Conservation (phyloP, 2,888 invertebrate species). For the Pristionchus exspectatus region DNA sequence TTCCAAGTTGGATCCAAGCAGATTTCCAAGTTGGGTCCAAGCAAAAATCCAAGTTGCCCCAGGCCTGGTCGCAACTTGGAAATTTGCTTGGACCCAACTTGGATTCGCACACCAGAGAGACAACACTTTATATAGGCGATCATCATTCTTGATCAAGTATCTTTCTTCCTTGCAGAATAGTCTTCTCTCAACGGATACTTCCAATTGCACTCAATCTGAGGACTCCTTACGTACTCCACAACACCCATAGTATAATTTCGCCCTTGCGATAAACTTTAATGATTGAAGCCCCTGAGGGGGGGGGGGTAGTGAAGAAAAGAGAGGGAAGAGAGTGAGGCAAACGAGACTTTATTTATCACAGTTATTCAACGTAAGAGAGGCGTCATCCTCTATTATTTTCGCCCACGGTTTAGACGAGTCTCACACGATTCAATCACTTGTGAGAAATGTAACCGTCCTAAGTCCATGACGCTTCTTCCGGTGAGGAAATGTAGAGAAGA, state of each 20-base stretch:
- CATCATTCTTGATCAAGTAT: too few species aligned
- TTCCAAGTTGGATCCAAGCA: too few species aligned
- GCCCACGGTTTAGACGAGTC: background rate
- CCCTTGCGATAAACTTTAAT: background rate
- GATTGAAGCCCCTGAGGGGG: background rate
- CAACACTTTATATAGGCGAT: too few species aligned
- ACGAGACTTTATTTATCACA: constrained; percentile 4
- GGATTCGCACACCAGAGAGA: too few species aligned
- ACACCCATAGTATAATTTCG: background rate
- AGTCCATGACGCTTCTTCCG: background rate
- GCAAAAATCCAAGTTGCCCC: too few species aligned
- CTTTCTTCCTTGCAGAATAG: background rate
- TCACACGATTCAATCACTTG: background rate
- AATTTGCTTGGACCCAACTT: too few species aligned
- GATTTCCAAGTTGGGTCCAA: too few species aligned
- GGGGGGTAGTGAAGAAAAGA: background rate
- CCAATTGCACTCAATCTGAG: background rate
- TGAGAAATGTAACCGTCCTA: background rate
- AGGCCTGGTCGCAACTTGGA: too few species aligned
- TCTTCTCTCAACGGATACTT: background rate
- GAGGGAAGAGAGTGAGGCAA: background rate
- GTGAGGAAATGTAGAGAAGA: background rate
- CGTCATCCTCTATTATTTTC: constrained; percentile 7
- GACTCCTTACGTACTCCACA: background rate
- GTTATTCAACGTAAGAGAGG: background rate